These are phyloP conservation scores for Pseudococcus longispinus DNA, from an alignment of 2,888 invertebrate species.

Conservation along the genomic window DNA sequence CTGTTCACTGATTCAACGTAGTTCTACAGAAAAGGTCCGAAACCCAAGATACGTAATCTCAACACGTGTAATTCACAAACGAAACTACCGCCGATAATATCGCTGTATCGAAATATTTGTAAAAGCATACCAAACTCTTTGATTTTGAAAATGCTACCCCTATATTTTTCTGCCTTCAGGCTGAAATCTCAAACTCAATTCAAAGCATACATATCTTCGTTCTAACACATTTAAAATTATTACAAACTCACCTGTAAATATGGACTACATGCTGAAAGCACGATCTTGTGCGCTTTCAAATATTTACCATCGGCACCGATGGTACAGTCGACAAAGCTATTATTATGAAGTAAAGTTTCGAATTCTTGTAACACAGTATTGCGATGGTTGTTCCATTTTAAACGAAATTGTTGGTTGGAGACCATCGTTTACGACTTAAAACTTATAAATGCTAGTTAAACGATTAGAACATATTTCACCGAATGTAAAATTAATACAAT, in stretches of 20 bases:
- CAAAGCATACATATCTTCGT: background rate
- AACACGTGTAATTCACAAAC: background rate
- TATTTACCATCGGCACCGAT: conserved; percentile 90
- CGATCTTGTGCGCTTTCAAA: conserved; percentile 91
- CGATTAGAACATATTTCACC: conserved; percentile 46
- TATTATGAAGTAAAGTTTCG: conserved; percentile 86
- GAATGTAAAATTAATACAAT: background rate
- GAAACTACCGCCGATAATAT: background rate
- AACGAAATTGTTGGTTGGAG: conserved; percentile 87
- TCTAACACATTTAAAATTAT: background rate
- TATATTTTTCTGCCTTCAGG: background rate
- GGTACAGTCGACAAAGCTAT: conserved; percentile 90
- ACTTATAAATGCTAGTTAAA: background rate
- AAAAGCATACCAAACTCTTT: background rate
- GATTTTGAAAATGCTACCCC: background rate
- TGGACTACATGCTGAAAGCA: conserved; percentile 76
- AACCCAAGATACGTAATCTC: no score
- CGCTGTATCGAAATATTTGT: background rate
- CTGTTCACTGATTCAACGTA: no score
- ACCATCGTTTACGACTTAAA: conserved; percentile 43
- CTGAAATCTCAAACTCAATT: background rate
- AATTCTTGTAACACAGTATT: conserved; percentile 88
- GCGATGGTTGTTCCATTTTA: conserved; percentile 93
- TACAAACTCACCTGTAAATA: conserved; percentile 63
- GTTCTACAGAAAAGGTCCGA: no score